Conservation (phyloP, 2,797 vertebrate species). For the Cheirogaleus major region DNA sequence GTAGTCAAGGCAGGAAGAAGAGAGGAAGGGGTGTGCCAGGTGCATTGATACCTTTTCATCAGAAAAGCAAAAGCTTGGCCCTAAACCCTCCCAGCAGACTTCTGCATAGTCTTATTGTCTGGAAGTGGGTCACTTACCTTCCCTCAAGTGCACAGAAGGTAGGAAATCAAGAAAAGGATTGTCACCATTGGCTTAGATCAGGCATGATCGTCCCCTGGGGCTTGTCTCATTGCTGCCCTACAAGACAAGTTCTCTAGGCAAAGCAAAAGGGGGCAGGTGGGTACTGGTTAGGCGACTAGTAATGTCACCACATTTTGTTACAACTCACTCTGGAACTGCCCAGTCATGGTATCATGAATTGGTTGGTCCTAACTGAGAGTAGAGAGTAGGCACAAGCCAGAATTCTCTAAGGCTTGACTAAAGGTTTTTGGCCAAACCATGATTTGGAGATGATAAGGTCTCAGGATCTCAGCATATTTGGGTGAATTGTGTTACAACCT, state of each 20-base stretch:
- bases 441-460: background rate
- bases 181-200: background rate
- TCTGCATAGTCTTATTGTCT: background rate
- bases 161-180: background rate
- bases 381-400: background rate
- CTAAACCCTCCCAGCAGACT: background rate
- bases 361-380: background rate
- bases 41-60: rapidly evolving
- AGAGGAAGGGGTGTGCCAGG: rapidly evolving
- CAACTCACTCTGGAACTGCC: background rate
- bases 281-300: background rate
- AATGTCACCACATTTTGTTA: background rate
- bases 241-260: background rate
- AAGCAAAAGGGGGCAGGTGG: background rate
- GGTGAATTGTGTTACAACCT: too few relatives aligned
- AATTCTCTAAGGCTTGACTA: background rate
- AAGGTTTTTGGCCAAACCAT: background rate
- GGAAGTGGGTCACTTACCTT: background rate
- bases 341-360: background rate
- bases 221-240: background rate
- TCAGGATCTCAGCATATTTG: background rate
- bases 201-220: rapidly evolving
- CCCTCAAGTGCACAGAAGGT: background rate
- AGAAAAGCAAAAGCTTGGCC: background rate
- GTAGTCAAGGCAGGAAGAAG: background rate